phyloP scores from a whole-genome alignment of 2,113 vertebrate genomes.

The Perca fluviatilis region DNA sequence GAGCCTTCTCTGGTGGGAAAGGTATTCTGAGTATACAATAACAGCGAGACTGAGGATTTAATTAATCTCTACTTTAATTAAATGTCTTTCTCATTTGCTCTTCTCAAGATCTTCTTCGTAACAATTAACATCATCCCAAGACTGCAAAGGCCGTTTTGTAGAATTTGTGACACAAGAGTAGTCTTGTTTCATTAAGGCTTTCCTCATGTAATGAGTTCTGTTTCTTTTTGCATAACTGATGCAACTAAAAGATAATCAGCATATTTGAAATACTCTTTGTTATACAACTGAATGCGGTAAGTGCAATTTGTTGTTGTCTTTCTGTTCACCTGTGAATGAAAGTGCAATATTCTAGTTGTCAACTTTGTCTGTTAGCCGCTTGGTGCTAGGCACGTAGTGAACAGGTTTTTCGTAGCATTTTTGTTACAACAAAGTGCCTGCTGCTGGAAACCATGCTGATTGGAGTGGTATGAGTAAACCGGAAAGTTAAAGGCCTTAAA shows the following conservation, averaged over 20 bases:
- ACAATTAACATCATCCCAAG: constrained; percentile 42
- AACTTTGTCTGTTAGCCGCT: background rate
- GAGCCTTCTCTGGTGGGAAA: constrained; percentile 16
- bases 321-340: background rate
- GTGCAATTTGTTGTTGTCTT: background rate
- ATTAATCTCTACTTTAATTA: constrained; percentile 66
- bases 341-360: background rate
- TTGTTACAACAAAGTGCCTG: too few species aligned
- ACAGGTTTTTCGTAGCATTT: too few species aligned
- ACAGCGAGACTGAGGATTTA: constrained; percentile 43
- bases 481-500: too few species aligned
- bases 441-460: too few species aligned
- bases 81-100: constrained; percentile 48
- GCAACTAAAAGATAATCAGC: constrained; percentile 12
- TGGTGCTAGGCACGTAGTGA: too few species aligned
- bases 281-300: background rate
- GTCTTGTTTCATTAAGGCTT: constrained; percentile 2
- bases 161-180: constrained; percentile 16
- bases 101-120: constrained; percentile 25
- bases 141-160: constrained; percentile 2
- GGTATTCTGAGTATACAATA: constrained; percentile 32
- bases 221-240: constrained; percentile 11
- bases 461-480: too few species aligned
- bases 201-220: background rate
- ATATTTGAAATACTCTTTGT: background rate